phyloP scores from a whole-genome alignment of 1,140 invertebrate genomes.

The Rhopalosiphum padi region DNA sequence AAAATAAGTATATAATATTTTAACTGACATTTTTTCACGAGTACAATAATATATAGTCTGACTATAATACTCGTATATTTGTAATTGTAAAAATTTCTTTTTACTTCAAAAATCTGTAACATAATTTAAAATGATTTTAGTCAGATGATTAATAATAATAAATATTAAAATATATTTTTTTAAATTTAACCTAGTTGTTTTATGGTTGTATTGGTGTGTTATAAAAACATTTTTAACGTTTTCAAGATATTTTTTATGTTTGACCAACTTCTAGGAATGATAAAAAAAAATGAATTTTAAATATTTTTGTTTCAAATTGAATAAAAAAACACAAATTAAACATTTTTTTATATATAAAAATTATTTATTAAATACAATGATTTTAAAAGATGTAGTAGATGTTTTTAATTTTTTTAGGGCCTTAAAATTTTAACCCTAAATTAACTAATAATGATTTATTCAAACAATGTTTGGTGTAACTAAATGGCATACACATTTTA shows the following conservation, averaged over 20 bases:
- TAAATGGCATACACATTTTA: not conserved
- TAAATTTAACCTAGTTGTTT: too few relatives aligned
- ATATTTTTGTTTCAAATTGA: not conserved
- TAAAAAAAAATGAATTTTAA: not conserved
- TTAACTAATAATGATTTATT: not conserved
- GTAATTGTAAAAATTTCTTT: not conserved
- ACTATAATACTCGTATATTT: too few relatives aligned
- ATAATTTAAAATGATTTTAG: not conserved
- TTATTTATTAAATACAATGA: not conserved
- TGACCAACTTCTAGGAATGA: too few relatives aligned
- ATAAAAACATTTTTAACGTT: too few relatives aligned
- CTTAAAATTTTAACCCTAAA: not conserved
- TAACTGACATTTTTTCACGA: not conserved
- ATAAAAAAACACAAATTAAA: not conserved
- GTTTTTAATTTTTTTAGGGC: not conserved
- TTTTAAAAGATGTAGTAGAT: not conserved
- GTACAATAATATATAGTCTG: not conserved
- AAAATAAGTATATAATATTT: not conserved
- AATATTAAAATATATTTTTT: too few relatives aligned
- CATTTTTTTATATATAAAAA: not conserved
- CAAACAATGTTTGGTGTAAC: not conserved
- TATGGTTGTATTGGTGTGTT: too few relatives aligned
- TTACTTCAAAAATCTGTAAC: not conserved
- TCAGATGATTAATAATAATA: not conserved
- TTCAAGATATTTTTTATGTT: too few relatives aligned